Evolutionary conservation across 2,113 vertebrate genomes (phyloP).

Genomic region (Sterna hirundo): DNA sequence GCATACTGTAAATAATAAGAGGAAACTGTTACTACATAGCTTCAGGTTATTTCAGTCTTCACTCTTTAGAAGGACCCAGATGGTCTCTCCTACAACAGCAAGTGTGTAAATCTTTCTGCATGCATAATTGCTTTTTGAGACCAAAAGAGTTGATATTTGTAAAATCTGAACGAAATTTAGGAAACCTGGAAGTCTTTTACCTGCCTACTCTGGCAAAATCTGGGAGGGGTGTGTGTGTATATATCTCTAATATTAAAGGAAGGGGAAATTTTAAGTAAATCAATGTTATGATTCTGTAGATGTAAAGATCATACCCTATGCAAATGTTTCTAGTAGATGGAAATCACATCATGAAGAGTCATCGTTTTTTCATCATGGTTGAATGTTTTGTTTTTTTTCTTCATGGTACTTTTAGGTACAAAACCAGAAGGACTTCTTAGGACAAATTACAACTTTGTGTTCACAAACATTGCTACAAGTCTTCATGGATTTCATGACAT

Average conservation of each 20-base stretch:
- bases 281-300: not conserved
- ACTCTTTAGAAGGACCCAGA: not conserved
- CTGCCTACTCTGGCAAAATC: not conserved
- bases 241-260: not conserved
- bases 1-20: not conserved
- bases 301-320: not conserved
- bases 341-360: not conserved
- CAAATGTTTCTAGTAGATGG: not conserved
- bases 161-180: not conserved
- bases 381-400: not conserved
- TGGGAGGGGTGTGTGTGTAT: not conserved
- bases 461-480: conserved; percentile 87
- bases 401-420: conserved; percentile 61
- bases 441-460: conserved; percentile 85
- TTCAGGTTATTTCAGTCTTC: not conserved
- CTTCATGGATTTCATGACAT: conserved; percentile 89
- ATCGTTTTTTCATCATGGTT: not conserved
- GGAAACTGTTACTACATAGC: not conserved
- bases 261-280: not conserved
- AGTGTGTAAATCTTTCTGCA: not conserved
- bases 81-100: not conserved
- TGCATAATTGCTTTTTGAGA: not conserved
- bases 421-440: conserved; percentile 85
- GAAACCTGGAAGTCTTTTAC: not conserved
- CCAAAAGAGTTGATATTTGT: not conserved